These are phyloP conservation scores for Ascaphus truei DNA, from an alignment of 2,113 vertebrate genomes.

Conservation along the genomic window DNA sequence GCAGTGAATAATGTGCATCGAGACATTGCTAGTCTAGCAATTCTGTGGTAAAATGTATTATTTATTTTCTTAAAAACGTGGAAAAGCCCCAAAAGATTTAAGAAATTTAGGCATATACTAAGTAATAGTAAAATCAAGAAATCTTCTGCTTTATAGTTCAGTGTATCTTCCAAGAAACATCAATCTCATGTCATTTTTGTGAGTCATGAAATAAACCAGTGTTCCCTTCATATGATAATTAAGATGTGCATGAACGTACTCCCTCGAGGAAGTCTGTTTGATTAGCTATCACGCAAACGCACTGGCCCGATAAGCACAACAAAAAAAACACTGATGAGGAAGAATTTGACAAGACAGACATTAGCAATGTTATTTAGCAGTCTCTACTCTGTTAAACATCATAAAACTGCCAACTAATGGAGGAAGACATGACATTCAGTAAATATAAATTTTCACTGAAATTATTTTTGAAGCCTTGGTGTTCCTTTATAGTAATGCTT, in stretches of 20 bases:
- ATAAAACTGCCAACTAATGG: neutral
- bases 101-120: no score
- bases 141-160: neutral
- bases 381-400: neutral
- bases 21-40: no score
- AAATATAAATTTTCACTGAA: neutral
- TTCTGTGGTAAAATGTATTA: no score
- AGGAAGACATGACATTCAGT: neutral
- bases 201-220: conserved; percentile 57
- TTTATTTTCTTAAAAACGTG: no score
- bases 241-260: conserved; percentile 44
- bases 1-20: no score
- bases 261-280: conserved; percentile 49
- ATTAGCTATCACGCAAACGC: conserved; percentile 53
- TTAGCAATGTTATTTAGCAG: conserved; percentile 16
- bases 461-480: neutral
- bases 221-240: conserved; percentile 46
- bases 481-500: neutral
- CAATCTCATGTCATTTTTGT: conserved; percentile 36
- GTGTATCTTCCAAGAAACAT: neutral
- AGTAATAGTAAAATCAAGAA: no score
- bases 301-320: conserved; percentile 48
- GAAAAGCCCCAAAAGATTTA: no score
- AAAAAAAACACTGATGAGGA: conserved; percentile 52
- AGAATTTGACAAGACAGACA: conserved; percentile 32